Evolutionary conservation across 2,888 invertebrate species (phyloP).

Genomic region (Hydriomena furcata): DNA sequence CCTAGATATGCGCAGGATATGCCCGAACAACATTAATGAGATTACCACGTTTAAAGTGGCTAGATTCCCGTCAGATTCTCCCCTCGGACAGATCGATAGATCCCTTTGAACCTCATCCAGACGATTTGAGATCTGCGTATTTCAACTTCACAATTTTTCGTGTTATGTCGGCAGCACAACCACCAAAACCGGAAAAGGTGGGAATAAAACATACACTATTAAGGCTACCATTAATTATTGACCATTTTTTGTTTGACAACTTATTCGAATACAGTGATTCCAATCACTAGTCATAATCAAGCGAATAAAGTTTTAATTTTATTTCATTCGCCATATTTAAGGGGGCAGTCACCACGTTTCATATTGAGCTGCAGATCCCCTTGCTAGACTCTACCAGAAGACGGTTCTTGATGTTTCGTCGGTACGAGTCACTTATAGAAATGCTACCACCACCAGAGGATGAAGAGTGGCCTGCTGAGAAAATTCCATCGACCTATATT

Average conservation of each 20-base stretch:
- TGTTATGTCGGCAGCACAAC: conserved; percentile 78
- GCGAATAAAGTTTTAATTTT: too few species aligned
- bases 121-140: conserved; percentile 64
- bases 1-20: conserved; percentile 74
- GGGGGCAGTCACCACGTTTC: conserved; percentile 70
- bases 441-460: conserved; percentile 64
- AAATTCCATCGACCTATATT: conserved; percentile 30
- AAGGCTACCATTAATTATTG: too few species aligned
- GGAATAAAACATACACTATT: neutral
- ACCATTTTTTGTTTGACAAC: too few species aligned
- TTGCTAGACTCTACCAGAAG: conserved; percentile 74
- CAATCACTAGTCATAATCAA: too few species aligned
- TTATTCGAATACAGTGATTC: too few species aligned
- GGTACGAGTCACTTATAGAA: conserved; percentile 61
- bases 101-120: conserved; percentile 57
- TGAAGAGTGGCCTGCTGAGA: conserved; percentile 43
- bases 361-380: conserved; percentile 81
- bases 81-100: conserved; percentile 51
- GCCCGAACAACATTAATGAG: conserved; percentile 62
- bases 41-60: conserved; percentile 71
- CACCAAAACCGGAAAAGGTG: conserved; percentile 80
- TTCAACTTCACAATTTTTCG: conserved; percentile 76
- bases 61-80: conserved; percentile 77
- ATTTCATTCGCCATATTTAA: conserved; percentile 35
- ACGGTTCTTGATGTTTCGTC: conserved; percentile 63